A percentile compares a stretch with the other conserved stretches of the same genome.
Evolutionary conservation across 2,888 invertebrate genomes (phyloP).

Genomic region (Lepidocyrtoides sp.): DNA sequence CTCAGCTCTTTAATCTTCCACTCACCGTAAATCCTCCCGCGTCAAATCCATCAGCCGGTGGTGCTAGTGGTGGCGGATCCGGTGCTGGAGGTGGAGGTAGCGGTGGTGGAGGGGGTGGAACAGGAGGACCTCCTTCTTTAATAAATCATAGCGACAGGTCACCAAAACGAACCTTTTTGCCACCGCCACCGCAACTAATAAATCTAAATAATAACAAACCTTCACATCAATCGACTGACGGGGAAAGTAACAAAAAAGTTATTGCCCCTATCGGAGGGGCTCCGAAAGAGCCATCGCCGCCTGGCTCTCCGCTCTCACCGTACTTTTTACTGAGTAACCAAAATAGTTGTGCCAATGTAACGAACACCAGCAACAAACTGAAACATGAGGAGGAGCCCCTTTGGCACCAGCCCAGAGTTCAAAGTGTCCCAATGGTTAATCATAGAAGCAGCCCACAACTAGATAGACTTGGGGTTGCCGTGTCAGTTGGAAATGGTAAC

Average conservation of each 20-base stretch:
- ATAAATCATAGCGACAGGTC: conserved; percentile 78
- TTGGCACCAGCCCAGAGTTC: conserved; percentile 75
- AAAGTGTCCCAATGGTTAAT: conserved; percentile 76
- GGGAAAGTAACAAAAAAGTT: conserved; percentile 71
- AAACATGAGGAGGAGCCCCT: conserved; percentile 74
- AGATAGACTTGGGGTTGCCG: conserved; percentile 68
- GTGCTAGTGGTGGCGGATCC: conserved; percentile 13
- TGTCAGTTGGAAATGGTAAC: conserved; percentile 61
- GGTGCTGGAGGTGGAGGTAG: conserved; percentile 50
- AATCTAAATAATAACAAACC: conserved; percentile 78
- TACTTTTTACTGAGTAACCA: conserved; percentile 77
- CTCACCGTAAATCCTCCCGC: conserved; percentile 73
- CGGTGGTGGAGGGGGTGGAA: conserved; percentile 50
- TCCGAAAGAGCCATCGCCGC: conserved; percentile 73
- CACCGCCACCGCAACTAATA: conserved; percentile 76
- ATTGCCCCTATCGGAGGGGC: conserved; percentile 71
- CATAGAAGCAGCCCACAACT: conserved; percentile 76
- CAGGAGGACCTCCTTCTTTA: conserved; percentile 51
- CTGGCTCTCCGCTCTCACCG: conserved; percentile 76
- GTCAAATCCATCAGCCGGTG: conserved; percentile 74
- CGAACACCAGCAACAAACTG: conserved; percentile 71
- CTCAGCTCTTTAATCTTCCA: conserved; percentile 76
- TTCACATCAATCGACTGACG: conserved; percentile 68
- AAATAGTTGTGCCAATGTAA: conserved; percentile 75
- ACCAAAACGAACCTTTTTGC: conserved; percentile 74